phyloP scores from a whole-genome alignment of 2,113 vertebrate genomes.

The Antechinus flavipes region DNA sequence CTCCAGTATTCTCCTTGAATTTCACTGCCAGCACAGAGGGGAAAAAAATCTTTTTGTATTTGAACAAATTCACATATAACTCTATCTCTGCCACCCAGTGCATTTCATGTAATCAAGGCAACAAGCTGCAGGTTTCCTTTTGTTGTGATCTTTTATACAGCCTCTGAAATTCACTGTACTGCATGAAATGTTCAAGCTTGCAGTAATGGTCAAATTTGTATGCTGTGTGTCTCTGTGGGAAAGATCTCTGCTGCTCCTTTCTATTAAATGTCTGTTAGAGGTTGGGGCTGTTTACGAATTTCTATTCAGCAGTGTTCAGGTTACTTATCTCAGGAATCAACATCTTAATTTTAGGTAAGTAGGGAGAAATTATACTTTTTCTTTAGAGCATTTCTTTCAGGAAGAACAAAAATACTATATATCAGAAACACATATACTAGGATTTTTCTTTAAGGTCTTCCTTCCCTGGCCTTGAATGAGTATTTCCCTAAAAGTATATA shows the following conservation, averaged over 20 bases:
- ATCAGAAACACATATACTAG: slow-evolving; percentile 5
- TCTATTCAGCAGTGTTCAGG: background rate
- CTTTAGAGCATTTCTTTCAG: slow-evolving; percentile 49
- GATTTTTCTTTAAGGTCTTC: slow-evolving; percentile 51
- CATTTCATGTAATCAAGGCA: background rate
- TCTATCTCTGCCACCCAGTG: background rate
- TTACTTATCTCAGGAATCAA: background rate
- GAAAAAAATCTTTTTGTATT: background rate
- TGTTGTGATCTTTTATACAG: background rate
- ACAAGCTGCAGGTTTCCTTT: background rate
- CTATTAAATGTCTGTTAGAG: background rate
- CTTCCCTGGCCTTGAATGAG: slow-evolving; percentile 47
- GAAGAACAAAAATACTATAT: slow-evolving; percentile 30
- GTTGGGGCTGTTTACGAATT: background rate
- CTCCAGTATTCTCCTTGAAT: background rate
- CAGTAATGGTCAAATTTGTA: too few relatives aligned
- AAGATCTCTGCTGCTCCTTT: too few relatives aligned
- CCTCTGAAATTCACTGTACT: background rate
- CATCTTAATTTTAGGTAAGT: background rate
- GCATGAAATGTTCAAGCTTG: background rate
- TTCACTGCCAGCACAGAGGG: background rate
- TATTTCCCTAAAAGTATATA: slow-evolving; percentile 68
- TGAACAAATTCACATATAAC: background rate
- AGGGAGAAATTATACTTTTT: slow-evolving; percentile 38
- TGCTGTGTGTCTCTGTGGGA: background rate